Conservation (phyloP, 2,113 vertebrate species). For the Ammodytes marinus region DNA sequence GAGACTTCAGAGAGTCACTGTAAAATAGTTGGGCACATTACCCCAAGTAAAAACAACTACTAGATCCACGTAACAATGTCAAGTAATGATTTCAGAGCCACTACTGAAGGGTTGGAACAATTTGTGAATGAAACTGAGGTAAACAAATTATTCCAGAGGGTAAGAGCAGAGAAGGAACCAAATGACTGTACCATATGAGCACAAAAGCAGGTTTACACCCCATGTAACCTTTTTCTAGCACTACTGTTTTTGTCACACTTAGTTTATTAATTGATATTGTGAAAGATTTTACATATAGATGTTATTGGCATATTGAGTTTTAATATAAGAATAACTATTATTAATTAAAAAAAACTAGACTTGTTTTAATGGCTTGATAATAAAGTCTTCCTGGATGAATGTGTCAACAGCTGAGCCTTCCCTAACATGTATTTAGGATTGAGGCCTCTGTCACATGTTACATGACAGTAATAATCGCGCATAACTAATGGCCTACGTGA, state of each 20-base stretch:
- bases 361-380: slow-evolving; percentile 18
- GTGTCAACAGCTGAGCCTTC: slow-evolving; percentile 26
- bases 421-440: slow-evolving; percentile 2
- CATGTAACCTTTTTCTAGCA: no score
- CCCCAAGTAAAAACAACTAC: no score
- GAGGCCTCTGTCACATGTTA: slow-evolving; percentile 12
- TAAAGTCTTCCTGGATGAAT: background rate
- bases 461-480: slow-evolving; percentile 3
- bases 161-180: slow-evolving; percentile 2
- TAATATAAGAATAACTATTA: background rate
- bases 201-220: background rate
- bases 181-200: background rate
- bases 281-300: background rate
- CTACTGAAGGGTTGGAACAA: slow-evolving; percentile 5
- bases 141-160: slow-evolving; percentile 40
- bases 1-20: no score
- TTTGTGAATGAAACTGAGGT: slow-evolving; percentile 36
- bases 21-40: no score
- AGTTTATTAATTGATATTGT: background rate
- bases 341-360: background rate
- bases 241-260: background rate
- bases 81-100: slow-evolving; percentile 18
- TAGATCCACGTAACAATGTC: background rate
- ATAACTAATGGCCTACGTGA: slow-evolving; percentile 33
- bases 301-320: background rate